A percentile compares a stretch with the other conserved stretches of the same genome.
These are phyloP conservation scores for Drosophila anomalata DNA, from an alignment of 2,888 invertebrate genomes.

Conservation along the genomic window DNA sequence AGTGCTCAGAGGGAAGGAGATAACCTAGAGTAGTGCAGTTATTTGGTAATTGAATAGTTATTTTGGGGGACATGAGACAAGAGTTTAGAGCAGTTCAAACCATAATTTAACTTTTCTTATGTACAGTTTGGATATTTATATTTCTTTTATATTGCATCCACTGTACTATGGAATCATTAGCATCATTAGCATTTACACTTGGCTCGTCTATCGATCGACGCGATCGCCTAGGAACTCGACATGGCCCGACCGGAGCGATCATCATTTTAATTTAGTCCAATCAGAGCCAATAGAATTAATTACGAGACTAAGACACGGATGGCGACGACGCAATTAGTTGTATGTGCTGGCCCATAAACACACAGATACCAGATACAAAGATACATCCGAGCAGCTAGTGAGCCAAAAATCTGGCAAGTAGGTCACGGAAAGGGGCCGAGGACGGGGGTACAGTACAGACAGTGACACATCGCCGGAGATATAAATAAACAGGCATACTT, in stretches of 20 bases:
- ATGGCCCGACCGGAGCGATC: conserved; percentile 19
- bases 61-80: background rate
- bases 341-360: conserved; percentile 58
- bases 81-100: too few relatives aligned
- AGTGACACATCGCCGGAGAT: conserved; percentile 62
- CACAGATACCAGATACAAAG: conserved; percentile 15
- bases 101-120: too few relatives aligned
- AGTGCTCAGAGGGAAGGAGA: background rate
- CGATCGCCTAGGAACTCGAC: conserved; percentile 27
- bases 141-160: background rate
- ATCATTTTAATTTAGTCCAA: conserved; percentile 70
- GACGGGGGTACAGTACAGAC: conserved; percentile 15
- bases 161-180: conserved; percentile 22
- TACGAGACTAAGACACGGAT: conserved; percentile 54
- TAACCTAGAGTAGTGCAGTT: background rate
- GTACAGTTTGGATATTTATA: too few relatives aligned
- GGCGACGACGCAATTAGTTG: conserved; percentile 65
- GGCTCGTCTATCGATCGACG: conserved; percentile 38
- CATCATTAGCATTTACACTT: conserved; percentile 49
- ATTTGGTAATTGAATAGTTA: background rate
- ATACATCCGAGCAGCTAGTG: conserved; percentile 41
- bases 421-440: conserved; percentile 52
- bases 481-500: conserved; percentile 61
- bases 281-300: conserved; percentile 75
- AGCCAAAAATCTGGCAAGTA: conserved; percentile 50